Percentiles rank a stretch among this genome's conserved stretches.
Conservation (phyloP, 2,797 vertebrate genomes). For the Platyrinchus mystaceus region DNA sequence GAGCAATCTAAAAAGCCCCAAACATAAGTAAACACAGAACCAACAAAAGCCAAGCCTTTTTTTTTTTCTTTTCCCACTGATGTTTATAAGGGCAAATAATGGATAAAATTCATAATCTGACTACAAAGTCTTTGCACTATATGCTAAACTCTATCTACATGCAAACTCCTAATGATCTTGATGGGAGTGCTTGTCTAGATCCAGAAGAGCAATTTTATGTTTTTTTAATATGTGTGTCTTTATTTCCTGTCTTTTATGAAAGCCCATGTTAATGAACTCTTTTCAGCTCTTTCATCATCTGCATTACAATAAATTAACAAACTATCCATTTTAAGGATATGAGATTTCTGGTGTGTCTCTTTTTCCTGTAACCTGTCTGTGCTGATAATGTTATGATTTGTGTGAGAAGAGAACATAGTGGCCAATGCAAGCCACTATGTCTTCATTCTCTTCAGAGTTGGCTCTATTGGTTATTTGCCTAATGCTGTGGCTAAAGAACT, state of each 20-base stretch:
- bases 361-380: background rate
- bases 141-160: background rate
- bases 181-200: background rate
- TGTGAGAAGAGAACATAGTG: background rate
- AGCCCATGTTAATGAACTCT: background rate
- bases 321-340: background rate
- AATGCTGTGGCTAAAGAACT: background rate
- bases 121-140: background rate
- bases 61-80: background rate
- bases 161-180: accelerated
- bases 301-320: background rate
- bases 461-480: background rate
- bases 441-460: background rate
- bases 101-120: background rate
- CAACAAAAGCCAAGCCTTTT: background rate
- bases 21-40: background rate
- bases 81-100: background rate
- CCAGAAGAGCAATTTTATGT: background rate
- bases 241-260: background rate
- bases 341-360: background rate
- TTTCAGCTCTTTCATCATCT: background rate
- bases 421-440: background rate
- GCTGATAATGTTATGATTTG: background rate
- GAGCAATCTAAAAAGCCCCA: background rate
- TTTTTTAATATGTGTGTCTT: background rate